Evolutionary conservation across 2,113 vertebrate genomes (phyloP), one percentile per base, ranked within the genome.

Genomic region (Cynocephalus volans): DNA sequence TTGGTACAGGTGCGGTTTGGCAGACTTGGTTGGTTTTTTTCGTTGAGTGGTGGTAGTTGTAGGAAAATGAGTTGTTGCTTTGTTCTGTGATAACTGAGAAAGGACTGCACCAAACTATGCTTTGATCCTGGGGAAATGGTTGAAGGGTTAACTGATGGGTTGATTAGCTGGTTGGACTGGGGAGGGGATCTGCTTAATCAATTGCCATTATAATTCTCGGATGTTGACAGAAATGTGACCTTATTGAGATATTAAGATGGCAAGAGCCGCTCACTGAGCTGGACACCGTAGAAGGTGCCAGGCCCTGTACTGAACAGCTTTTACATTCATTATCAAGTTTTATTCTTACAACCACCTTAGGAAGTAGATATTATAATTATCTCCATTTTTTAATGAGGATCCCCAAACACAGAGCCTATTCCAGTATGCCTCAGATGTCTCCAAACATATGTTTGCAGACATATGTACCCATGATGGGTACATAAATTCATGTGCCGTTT

Each of bases 301-400:
- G 45, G 26, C 19, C 52, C 26, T 81, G 17, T 31, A 19, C 26
- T 69, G 80, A 94, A 33, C 33, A 48, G 7, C 50, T 93, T 91
- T 92, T 91, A 64, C 45, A 11, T 85, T 14, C 26, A 70, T 87
- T 76, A 48, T 41, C 56, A 13, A 56, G 60, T 60, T 73, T 90
- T 81, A 93, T 93, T 80, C 41, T 92, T 50, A 81, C 15, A 45
- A 11, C 17, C 26, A 45, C 26, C 24, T 56, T 76, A 52, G 70
- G 31, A 82, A 62, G 18, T 69, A 92, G 18, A 24, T 58, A 28
- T 28, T 93, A 75, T 52, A 92, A 90, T 79, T 65, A 73, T 83
- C 36, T 84, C 83, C 28, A 76, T 62, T 84, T 88, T 90, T 52
- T 73, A 15, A 81, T 88, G 12, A 95, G 24, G 79, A 77, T 50